phyloP scores from a whole-genome alignment of 1,140 invertebrate genomes.

The Plectrocnemia conspersa region DNA sequence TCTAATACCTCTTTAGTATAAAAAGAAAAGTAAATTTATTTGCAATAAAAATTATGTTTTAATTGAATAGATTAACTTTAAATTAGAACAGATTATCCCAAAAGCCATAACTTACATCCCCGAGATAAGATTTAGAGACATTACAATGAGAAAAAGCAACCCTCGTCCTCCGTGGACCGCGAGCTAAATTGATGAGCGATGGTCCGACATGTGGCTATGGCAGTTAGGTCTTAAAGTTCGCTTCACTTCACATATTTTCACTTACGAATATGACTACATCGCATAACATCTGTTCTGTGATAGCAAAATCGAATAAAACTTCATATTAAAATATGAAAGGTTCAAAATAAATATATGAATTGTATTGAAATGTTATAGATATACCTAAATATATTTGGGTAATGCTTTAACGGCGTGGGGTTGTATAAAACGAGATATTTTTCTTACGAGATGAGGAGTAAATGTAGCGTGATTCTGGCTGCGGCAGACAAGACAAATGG shows the following conservation, averaged over 20 bases:
- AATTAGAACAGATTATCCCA: too few relatives aligned
- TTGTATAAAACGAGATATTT: constrained; percentile 8
- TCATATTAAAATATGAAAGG: too few relatives aligned
- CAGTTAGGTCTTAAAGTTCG: constrained; percentile 25
- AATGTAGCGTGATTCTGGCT: constrained; percentile 25
- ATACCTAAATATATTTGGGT: neutral
- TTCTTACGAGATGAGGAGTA: constrained; percentile 23
- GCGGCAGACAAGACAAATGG: constrained; percentile 34
- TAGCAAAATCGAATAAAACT: too few relatives aligned
- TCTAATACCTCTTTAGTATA: too few relatives aligned
- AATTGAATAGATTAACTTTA: too few relatives aligned
- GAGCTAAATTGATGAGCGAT: constrained; percentile 23
- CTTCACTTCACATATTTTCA: constrained; percentile 25
- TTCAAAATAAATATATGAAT: too few relatives aligned
- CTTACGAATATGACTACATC: constrained; percentile 19
- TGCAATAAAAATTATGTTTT: too few relatives aligned
- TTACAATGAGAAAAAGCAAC: constrained; percentile 6
- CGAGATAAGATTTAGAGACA: neutral
- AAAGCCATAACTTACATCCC: too few relatives aligned
- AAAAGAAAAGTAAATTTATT: too few relatives aligned
- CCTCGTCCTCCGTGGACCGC: constrained; percentile 11
- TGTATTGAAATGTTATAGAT: neutral
- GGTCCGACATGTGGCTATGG: constrained; percentile 23
- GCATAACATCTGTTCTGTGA: constrained; percentile 12
- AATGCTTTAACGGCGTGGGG: neutral